Base-by-base conservation (phyloP, 2,888 invertebrate genomes). In the Conus canariensis region DNA sequence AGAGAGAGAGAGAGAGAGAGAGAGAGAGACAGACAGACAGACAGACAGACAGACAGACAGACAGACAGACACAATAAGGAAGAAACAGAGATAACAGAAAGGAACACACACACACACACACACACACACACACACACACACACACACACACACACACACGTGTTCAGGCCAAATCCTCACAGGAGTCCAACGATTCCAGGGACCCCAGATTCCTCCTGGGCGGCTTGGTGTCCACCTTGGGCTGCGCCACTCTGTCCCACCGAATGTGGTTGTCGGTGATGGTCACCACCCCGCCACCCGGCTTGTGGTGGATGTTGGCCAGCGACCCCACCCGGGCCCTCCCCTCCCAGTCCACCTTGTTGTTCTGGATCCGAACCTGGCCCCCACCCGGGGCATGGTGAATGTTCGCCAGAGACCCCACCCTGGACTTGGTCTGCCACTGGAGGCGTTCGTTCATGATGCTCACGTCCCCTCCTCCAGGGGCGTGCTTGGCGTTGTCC, bases 361-460 rank as follows among this genome's bases (percentile, higher is more conserved):
- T 88, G 80, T 91, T 88, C 16, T 92, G 91, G 19, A 94, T 93
- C 59, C 90, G 90, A 12, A 93, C 92, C 30, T 92, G 85, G 10
- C 93, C 93, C 7, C 93, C 93, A 6, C 98, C 98, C 0, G 99
- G 98, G 91, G 97, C 97, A 94, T 99, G 99, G 92, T 97, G 97
- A 3, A 95, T 94, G 91, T 99, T 98, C 95, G 99, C 99, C 96
- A 98, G 98, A 88, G 99, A 98, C 89, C 98, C 98, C 95, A 99
- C 98, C 96, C 98, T 98, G 7, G 99, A 98, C 90, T 98, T 97
- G 0, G 98, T 98, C 22, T 98, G 98, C 96, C 96, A 96, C 1
- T 94, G 93, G 59, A 95, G 91, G 83, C 93, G 94, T 67, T 94
- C 91, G 88, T 93, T 91, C 60, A 92, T 92, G 83, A 95, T 93